phyloP scores from a whole-genome alignment of 2,113 vertebrate genomes.

The Leucosticte australis region DNA sequence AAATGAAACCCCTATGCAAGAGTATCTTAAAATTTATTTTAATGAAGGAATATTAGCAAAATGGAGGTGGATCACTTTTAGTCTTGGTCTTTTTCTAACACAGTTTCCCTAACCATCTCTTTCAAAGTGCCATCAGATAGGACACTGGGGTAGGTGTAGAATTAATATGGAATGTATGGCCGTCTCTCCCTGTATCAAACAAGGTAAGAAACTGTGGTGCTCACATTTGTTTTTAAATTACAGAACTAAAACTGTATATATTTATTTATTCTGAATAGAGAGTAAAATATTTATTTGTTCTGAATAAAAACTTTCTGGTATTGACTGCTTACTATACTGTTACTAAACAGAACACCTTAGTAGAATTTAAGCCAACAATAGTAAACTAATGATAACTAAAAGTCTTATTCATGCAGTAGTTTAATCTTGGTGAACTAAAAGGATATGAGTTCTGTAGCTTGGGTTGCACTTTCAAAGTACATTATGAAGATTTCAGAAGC shows the following conservation, averaged over 20 bases:
- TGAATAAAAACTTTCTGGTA: not conserved
- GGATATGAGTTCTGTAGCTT: not conserved
- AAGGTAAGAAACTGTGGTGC: not conserved
- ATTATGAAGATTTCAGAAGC: not conserved
- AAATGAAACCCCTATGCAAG: not conserved
- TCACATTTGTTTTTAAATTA: not conserved
- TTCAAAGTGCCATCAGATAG: not conserved
- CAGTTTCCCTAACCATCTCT: not conserved
- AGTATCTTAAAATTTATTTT: not conserved
- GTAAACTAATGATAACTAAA: not conserved
- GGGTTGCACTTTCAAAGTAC: not conserved
- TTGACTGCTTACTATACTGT: not conserved
- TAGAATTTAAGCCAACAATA: not conserved
- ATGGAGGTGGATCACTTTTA: not conserved
- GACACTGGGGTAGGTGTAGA: not conserved
- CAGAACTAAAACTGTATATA: not conserved
- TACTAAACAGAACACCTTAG: not conserved
- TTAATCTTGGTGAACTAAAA: not conserved
- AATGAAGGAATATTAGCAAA: not conserved
- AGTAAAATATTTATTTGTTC: not conserved
- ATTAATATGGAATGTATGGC: not conserved
- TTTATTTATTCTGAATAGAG: not conserved
- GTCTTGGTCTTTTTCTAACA: not conserved
- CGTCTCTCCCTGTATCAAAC: not conserved
- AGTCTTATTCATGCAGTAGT: not conserved